A percentile compares a stretch with the other conserved stretches of the same genome.
Conservation (phyloP, 2,113 vertebrate genomes). For the Aspiorhynchus laticeps region DNA sequence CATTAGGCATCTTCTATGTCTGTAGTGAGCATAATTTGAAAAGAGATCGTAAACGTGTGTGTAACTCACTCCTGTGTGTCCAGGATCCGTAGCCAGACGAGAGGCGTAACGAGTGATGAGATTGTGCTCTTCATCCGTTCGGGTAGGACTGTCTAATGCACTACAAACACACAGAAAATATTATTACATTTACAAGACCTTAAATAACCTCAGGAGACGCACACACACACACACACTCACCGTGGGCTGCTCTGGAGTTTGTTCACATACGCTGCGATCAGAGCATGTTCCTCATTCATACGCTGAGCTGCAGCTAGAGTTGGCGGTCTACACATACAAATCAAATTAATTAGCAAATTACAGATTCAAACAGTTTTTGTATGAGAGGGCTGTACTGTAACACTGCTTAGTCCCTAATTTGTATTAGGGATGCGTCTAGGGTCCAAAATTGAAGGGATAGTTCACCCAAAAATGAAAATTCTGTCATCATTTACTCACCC, state of each 20-base stretch:
- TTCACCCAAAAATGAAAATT: too few species aligned
- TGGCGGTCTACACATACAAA: constrained; percentile 56
- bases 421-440: background rate
- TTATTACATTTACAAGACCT: constrained; percentile 1
- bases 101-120: constrained; percentile 93
- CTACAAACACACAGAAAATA: constrained; percentile 64
- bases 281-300: constrained; percentile 78
- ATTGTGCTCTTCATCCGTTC: constrained; percentile 91
- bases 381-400: background rate
- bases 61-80: constrained; percentile 79
- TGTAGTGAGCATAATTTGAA: constrained; percentile 13
- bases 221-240: constrained; percentile 61
- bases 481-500: too few species aligned
- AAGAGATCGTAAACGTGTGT: background rate
- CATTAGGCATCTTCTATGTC: background rate
- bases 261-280: constrained; percentile 79
- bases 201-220: background rate
- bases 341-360: background rate
- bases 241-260: constrained; percentile 74
- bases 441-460: too few species aligned
- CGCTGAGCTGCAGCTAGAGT: constrained; percentile 69
- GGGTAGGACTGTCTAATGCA: constrained; percentile 82
- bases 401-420: background rate
- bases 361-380: background rate
- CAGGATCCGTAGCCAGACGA: constrained; percentile 85